Conservation (phyloP, 2,113 vertebrate genomes). For the Centrocercus urophasianus region DNA sequence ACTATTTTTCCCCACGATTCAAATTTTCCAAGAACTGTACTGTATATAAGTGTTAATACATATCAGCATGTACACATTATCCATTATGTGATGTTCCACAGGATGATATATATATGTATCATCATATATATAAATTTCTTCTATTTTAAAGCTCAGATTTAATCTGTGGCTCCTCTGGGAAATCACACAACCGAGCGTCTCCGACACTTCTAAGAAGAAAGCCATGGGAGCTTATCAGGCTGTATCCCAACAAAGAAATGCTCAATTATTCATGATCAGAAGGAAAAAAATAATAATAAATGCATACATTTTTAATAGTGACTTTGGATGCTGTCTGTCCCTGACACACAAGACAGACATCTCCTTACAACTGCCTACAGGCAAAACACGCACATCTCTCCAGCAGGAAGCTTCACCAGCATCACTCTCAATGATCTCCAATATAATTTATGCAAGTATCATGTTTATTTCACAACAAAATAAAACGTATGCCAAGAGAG, state of each 20-base stretch:
- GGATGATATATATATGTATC: not conserved
- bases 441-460: not conserved
- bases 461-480: not conserved
- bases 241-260: conserved; percentile 22
- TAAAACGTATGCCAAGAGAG: not conserved
- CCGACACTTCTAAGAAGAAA: not conserved
- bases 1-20: not conserved
- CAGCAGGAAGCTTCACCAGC: not conserved
- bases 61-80: not conserved
- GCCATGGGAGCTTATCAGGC: not conserved
- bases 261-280: conserved; percentile 44
- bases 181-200: not conserved
- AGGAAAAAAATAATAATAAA: not conserved
- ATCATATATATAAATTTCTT: not conserved
- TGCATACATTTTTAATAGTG: not conserved
- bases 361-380: not conserved
- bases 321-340: not conserved
- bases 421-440: not conserved
- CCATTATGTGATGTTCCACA: not conserved
- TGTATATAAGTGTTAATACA: not conserved
- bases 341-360: not conserved
- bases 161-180: not conserved
- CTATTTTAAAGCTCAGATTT: not conserved
- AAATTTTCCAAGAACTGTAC: not conserved
- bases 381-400: not conserved